A percentile compares a stretch with the other conserved stretches of the same genome.
These are phyloP conservation scores for Furcifer pardalis DNA, from an alignment of 2,797 vertebrate species.

Conservation along the genomic window DNA sequence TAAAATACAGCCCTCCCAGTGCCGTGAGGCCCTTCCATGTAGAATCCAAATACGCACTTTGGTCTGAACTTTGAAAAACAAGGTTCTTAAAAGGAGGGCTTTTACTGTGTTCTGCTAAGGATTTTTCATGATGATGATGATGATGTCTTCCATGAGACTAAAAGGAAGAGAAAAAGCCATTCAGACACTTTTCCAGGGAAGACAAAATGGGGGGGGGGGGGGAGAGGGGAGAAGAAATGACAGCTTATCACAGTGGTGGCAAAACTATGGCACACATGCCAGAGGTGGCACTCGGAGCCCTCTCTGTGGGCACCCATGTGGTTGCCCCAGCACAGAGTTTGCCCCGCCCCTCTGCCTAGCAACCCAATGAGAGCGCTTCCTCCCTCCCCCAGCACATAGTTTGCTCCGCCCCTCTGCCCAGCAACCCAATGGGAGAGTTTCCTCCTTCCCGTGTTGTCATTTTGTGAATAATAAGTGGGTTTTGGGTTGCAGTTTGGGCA, in stretches of 20 bases:
- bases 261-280: no score
- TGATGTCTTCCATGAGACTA: constrained; percentile 81
- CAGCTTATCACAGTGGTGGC: neutral
- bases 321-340: no score
- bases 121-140: constrained; percentile 76
- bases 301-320: no score
- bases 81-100: constrained; percentile 72
- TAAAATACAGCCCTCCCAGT: constrained; percentile 93
- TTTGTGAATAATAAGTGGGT: no score
- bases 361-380: no score
- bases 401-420: no score
- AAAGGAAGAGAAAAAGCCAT: neutral
- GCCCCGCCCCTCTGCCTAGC: no score
- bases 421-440: no score
- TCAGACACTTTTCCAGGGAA: neutral
- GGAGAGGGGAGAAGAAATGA: neutral
- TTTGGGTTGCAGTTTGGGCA: no score
- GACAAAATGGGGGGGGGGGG: accelerated
- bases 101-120: constrained; percentile 69
- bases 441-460: no score
- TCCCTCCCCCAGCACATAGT: no score
- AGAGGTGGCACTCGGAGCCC: no score
- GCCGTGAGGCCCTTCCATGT: constrained; percentile 96
- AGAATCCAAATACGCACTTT: constrained; percentile 82
- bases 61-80: constrained; percentile 70